Percentiles rank a stretch among this genome's conserved stretches.
Conservation (phyloP, 2,888 invertebrate genomes). For the Calliopum simillimum region DNA sequence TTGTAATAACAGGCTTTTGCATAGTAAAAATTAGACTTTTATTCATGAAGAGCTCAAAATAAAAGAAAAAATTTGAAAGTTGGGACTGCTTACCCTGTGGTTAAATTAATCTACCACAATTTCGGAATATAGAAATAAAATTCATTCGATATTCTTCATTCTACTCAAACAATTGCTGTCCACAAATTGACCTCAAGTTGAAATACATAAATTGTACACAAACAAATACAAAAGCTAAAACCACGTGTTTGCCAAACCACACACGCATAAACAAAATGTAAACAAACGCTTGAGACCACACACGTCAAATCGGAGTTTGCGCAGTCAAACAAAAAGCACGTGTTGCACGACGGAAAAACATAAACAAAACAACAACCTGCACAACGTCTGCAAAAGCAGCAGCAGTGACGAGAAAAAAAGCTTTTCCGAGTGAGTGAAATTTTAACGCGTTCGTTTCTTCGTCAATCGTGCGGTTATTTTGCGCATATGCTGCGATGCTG, state of each 20-base stretch:
- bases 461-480: constrained; percentile 31
- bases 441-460: background rate
- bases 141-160: no score
- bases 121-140: no score
- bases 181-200: no score
- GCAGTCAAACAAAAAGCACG: constrained; percentile 34
- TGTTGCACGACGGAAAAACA: constrained; percentile 45
- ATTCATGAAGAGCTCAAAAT: no score
- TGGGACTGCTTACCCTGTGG: no score
- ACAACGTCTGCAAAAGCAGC: background rate
- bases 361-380: constrained; percentile 51
- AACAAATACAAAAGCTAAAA: no score
- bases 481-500: constrained; percentile 39
- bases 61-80: no score
- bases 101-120: no score
- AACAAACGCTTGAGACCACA: constrained; percentile 46
- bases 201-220: no score
- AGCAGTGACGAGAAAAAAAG: constrained; percentile 34
- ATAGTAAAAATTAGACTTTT: no score
- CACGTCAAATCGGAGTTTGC: constrained; percentile 9
- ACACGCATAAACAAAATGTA: constrained; percentile 39
- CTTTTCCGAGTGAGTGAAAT: constrained; percentile 1
- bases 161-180: no score
- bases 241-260: background rate
- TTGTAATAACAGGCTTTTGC: no score